Evolutionary conservation across 2,888 invertebrate species (phyloP), one percentile per base, ranked within the genome.

Genomic region (Drosophila percnosoma): DNA sequence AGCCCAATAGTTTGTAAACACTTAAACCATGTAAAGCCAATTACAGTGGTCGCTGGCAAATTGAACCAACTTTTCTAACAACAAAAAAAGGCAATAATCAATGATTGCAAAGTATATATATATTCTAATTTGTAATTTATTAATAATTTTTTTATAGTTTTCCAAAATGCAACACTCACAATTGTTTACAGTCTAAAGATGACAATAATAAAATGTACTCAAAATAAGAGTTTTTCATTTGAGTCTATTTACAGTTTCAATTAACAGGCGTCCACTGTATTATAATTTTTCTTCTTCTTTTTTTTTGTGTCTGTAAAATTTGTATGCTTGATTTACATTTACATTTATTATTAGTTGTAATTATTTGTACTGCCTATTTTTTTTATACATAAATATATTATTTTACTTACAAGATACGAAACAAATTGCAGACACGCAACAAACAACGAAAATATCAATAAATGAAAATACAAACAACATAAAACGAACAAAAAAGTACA

Each of bases 391-490:
- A 51, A 18, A 29, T 51, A 51, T 51, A 38, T 27, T 36, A 34
- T 24, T 24, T 15, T 36, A 4, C 24, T 38, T 27, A 34, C 15
- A 38, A 33, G 33, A 29, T 33, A 29, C 21, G 13, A 15, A 15
- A 24, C 38, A 62, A 27, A 36, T 29, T 60, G 64, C 76, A 57
- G 53, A 64, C 57, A 58, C 52, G 54, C 52, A 52, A 67, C 49
- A 49, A 58, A 54, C 60, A 61, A 75, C 57, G 64, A 68, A 40
- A 66, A 55, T 40, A 68, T 45, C 29, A 77, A 76, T 63, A 77
- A 70, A 62, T 40, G 10, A 31, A 53, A 49, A 65, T 57, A 55
- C 13, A 73, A 24, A 64, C 29, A 59, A 52, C 11, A 31, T 31
- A 31, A 42, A 31, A 42, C 11, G 45, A 13, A 42, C 21, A 45